Evolutionary conservation across 2,113 vertebrate genomes (phyloP), one percentile per base, ranked within the genome.

Genomic region (Saimiri boliviensis): DNA sequence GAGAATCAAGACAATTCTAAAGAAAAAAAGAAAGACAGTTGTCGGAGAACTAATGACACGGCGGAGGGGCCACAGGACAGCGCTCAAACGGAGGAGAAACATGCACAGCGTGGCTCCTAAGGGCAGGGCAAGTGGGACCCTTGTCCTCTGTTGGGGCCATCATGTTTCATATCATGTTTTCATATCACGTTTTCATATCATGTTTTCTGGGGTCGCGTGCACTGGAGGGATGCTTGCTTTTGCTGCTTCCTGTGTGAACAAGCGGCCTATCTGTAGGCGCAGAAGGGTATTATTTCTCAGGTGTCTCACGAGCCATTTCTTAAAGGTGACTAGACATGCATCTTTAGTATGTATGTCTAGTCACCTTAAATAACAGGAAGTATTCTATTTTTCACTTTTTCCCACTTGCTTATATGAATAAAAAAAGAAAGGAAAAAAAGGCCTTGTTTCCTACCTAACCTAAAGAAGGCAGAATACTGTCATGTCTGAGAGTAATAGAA

Each of bases 221-320:
- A 0, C 23, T n/a, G 14, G 3, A 42, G 14, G 11, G 37, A 74
- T 2, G 0, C 20, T 14, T 37, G 30, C 14, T 32, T 30, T 47
- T 63, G 14, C 6, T 14, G 5, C 11, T 92, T 52, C 63, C 45
- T 56, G 14, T 42, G 10, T 13, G 77, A 74, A 20, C 40, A 45
- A 45, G 6, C 2, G 42, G 14, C n/a, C 13, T 25, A 42, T 70
- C 47, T 60, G 1, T 9, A 5, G 0, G 5, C 1, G 0, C 7
- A 89, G 54, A 40, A n/a, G 92, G 5, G 23, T 37, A 32, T 86
- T 54, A 25, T 3, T 80, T 49, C 63, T 56, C 47, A 25, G 30
- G 23, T 14, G 84, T 89, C 58, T 58, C 25, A 13, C 7, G 6
- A 19, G 10, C 32, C 13, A 16, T 88, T 52, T 60, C 58, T 84